Evolutionary conservation across 1,140 invertebrate genomes (phyloP), one percentile per base, ranked within the genome.

Genomic region (Zaprionus capensis): DNA sequence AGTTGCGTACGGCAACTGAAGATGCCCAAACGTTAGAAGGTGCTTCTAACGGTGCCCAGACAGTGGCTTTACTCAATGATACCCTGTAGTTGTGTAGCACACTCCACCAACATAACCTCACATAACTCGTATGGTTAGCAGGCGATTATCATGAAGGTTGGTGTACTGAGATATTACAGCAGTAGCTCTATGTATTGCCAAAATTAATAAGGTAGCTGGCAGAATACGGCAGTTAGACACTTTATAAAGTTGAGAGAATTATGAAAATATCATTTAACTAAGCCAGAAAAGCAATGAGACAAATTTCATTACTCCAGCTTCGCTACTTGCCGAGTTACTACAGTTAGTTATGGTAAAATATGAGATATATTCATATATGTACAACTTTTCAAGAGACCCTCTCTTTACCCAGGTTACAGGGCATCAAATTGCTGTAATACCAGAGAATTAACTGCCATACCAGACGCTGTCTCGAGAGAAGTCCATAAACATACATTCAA

Each of bases 1-100:
- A 76, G 73, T 71, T 64, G 58, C 41, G 38, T 46, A 17, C 24
- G 20, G 15, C 34, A 51, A 34, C 31, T 34, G 11, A 51, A 22
- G 46, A 51, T 24, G 46, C 17, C 20, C 12, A 9, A 22, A 51
- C 2, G 11, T 34, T 3, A 22, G 20, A 12, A 22, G 44, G 17
- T 49, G 44, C 44, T 49, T 15, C n/a, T 17, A 17, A 49, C 20
- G n/a, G 44, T 41, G 12, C 3, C 7, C 2, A 9, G 7, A 17
- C 15, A 46, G n/a, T 9, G n/a, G 41, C 7, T 9, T 9, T 11
- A 46, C 7, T n/a, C 5, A 7, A 2, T 24, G 26, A 56, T 56
- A 56, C 53, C 15, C 51, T 55, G 24, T 55, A 28, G 14, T 5
- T 14, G 14, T 14, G 1, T 2, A 55, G 14, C 9, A 31, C 31